Base-by-base conservation (phyloP, 2,888 invertebrate genomes). In the Trachelus tabidus region DNA sequence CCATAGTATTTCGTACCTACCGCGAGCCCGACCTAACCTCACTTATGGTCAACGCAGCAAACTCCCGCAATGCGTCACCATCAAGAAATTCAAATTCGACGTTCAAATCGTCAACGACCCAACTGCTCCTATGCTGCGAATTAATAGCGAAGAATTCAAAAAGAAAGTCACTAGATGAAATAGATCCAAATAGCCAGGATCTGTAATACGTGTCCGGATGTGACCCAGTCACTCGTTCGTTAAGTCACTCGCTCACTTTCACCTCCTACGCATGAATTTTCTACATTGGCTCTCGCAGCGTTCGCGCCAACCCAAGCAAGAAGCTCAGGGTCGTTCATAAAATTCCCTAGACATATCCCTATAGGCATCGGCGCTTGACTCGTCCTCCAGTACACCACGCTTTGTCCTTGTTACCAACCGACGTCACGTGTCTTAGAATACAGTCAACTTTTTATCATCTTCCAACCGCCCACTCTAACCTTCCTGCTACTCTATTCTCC, bases 241-340 rank as follows among this genome's bases (percentile, higher is more conserved):
- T 80, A 81, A 86, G 84, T 85, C 84, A 82, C 78, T 78, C 82
- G 77, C 81, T 88, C 88, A 89, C 89, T 89, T 89, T 89, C 89
- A 87, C 89, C 87, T 82, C 89, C 89, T 83, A 89, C 89, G 85
- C 86, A 79, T 82, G 79, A 82, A 87, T 87, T 86, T 85, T 89
- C 85, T 81, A 84, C 83, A 15, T 56, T 80, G 76, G 12, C 71
- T 71, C 71, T 34, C 71, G 23, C 31, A 4, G n/a, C 31, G 71
- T 15, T 30, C 15, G 71, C 71, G 33, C 31, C 77, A 78, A 75
- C 77, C 75, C 71, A 40, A 73, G 73, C 75, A 77, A 79, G 77
- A 35, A 75, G 75, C 77, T 79, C 77, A 76, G 79, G 78, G 77
- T 78, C 77, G 77, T 56, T 12, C 69, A 71, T 40, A 34, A 73